Evolutionary conservation across 2,888 invertebrate species (phyloP).

Genomic region (Lepidonotus clava): DNA sequence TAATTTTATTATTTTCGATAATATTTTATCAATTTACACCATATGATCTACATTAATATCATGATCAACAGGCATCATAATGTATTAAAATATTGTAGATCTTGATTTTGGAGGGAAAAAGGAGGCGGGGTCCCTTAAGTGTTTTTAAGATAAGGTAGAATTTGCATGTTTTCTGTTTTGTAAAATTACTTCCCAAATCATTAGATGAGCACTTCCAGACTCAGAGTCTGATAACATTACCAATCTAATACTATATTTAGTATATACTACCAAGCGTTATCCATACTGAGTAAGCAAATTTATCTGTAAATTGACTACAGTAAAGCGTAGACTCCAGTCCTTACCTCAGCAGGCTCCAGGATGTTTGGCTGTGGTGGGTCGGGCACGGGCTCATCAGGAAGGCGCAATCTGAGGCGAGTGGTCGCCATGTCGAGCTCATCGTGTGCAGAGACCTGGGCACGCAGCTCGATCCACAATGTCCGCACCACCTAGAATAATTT

Average conservation of each 20-base stretch:
- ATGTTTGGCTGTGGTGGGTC: constrained; percentile 71
- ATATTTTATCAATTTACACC: not conserved
- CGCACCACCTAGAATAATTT: constrained; percentile 76
- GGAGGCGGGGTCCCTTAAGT: too few relatives aligned
- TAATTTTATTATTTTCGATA: too few relatives aligned
- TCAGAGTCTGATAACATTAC: too few relatives aligned
- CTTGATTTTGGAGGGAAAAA: too few relatives aligned
- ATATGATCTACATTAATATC: not conserved
- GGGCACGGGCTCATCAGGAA: constrained; percentile 80
- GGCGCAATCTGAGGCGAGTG: constrained; percentile 83
- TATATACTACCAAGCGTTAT: not conserved
- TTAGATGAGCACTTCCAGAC: too few relatives aligned
- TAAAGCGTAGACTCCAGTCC: too few relatives aligned
- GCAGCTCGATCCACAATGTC: constrained; percentile 76
- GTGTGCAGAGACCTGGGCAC: constrained; percentile 83
- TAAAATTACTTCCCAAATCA: too few relatives aligned
- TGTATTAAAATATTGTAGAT: too few relatives aligned
- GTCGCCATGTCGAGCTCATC: constrained; percentile 89
- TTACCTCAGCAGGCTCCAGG: constrained; percentile 60
- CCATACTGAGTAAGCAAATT: not conserved
- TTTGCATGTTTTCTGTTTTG: too few relatives aligned
- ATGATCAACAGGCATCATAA: too few relatives aligned
- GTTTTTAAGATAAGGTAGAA: too few relatives aligned
- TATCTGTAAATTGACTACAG: not conserved
- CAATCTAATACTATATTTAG: too few relatives aligned